Percentiles rank a stretch among this genome's conserved stretches.
These are phyloP conservation scores for Pyrgus malvae DNA, from an alignment of 2,888 invertebrate species.

Conservation along the genomic window DNA sequence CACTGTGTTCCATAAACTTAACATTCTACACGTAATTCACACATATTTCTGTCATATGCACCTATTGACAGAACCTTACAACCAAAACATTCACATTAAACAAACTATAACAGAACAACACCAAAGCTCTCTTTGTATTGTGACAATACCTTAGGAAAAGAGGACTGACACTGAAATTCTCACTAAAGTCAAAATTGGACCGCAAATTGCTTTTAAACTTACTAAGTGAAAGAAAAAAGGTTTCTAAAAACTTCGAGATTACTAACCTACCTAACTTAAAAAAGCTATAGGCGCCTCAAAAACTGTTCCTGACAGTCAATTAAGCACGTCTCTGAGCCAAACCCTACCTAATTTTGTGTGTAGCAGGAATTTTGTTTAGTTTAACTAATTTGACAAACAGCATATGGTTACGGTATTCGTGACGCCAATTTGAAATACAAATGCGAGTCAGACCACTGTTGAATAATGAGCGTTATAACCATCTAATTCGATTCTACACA, in stretches of 20 bases:
- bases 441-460: slow-evolving; percentile 9
- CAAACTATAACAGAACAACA: too few relatives aligned
- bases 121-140: too few relatives aligned
- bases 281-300: neutral
- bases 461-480: slow-evolving; percentile 20
- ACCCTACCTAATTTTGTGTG: slow-evolving; percentile 9
- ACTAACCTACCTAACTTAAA: neutral
- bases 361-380: slow-evolving; percentile 3
- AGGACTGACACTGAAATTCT: too few relatives aligned
- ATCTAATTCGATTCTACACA: slow-evolving; percentile 3
- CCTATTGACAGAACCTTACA: too few relatives aligned
- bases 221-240: neutral
- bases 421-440: slow-evolving; percentile 20
- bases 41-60: too few relatives aligned
- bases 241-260: neutral
- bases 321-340: slow-evolving; percentile 9
- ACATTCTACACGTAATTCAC: too few relatives aligned
- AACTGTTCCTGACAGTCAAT: slow-evolving; percentile 17
- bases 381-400: slow-evolving; percentile 18
- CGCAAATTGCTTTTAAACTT: too few relatives aligned
- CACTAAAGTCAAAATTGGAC: too few relatives aligned
- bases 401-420: slow-evolving; percentile 8
- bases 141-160: too few relatives aligned
- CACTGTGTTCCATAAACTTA: too few relatives aligned
- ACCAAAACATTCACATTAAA: too few relatives aligned